phyloP scores from a whole-genome alignment of 2,113 vertebrate species.

The Smithornis capensis region DNA sequence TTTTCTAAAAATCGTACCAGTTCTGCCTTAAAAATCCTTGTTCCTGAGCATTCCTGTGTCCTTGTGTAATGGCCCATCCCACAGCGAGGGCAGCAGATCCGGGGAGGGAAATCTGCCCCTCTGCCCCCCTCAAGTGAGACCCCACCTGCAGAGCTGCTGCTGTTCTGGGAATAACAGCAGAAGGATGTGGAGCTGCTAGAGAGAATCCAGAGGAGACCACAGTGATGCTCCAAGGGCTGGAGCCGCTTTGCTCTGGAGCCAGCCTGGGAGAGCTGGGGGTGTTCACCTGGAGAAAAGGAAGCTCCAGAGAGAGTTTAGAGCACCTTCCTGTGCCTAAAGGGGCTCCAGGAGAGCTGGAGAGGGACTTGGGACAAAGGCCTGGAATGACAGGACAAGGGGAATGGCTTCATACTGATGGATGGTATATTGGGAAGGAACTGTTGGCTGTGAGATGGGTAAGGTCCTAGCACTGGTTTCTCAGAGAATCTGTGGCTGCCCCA shows the following conservation, averaged over 20 bases:
- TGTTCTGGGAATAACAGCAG: accelerated
- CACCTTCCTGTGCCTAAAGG: accelerated
- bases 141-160: not conserved
- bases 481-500: not conserved
- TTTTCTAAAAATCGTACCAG: not conserved
- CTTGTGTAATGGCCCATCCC: accelerated
- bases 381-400: not conserved
- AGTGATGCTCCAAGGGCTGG: not conserved
- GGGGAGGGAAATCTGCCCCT: not conserved
- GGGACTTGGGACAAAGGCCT: not conserved
- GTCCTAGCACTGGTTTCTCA: not conserved
- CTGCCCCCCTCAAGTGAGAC: not conserved
- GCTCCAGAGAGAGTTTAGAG: not conserved
- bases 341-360: not conserved
- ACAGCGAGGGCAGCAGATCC: not conserved
- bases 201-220: accelerated
- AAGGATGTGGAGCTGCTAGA: not conserved
- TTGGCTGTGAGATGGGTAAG: accelerated
- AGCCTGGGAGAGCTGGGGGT: not conserved
- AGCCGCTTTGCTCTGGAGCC: not conserved
- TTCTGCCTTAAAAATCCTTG: not conserved
- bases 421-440: not conserved
- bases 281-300: accelerated
- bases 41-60: not conserved
- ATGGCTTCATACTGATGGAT: not conserved